These are phyloP conservation scores for Drosophila rufa DNA, from an alignment of 1,140 invertebrate genomes.

Conservation along the genomic window DNA sequence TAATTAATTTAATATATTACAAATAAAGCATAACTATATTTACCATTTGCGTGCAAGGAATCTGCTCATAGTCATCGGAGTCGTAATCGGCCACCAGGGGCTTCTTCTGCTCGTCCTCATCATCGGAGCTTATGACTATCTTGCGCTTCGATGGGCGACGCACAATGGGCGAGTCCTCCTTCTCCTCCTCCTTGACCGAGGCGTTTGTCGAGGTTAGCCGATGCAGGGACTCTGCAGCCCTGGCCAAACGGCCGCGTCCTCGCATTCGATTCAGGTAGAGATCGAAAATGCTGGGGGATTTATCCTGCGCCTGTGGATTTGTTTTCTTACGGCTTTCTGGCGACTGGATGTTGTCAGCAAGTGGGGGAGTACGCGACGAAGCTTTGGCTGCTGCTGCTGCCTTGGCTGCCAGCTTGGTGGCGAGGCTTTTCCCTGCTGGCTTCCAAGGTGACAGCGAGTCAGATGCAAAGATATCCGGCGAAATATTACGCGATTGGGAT, in stretches of 20 bases:
- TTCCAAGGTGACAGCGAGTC: conserved; percentile 60
- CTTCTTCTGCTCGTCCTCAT: conserved; percentile 23
- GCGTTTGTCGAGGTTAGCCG: conserved; percentile 15
- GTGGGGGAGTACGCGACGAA: background rate
- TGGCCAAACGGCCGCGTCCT: conserved; percentile 58
- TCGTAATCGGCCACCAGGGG: background rate
- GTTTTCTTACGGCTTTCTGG: conserved; percentile 22
- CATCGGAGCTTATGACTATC: conserved; percentile 66
- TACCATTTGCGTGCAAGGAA: conserved; percentile 69
- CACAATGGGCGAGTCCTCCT: conserved; percentile 62
- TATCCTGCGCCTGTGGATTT: conserved; percentile 24
- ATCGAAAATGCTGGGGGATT: conserved; percentile 75
- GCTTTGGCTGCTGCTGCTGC: background rate
- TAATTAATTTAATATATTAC: background rate
- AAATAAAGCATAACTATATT: background rate
- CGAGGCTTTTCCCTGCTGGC: conserved; percentile 47
- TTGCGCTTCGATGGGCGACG: conserved; percentile 61
- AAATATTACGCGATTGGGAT: conserved; percentile 24
- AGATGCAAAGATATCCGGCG: conserved; percentile 65
- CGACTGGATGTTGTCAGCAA: conserved; percentile 5
- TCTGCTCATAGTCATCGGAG: conserved; percentile 44
- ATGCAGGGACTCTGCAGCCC: conserved; percentile 53
- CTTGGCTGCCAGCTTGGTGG: conserved; percentile 63
- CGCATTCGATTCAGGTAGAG: conserved; percentile 63
- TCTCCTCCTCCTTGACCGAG: conserved; percentile 11